These are phyloP conservation scores for Desmophyllum pertusum DNA, from an alignment of 92 coral and sea anemone species.

Conservation along the genomic window DNA sequence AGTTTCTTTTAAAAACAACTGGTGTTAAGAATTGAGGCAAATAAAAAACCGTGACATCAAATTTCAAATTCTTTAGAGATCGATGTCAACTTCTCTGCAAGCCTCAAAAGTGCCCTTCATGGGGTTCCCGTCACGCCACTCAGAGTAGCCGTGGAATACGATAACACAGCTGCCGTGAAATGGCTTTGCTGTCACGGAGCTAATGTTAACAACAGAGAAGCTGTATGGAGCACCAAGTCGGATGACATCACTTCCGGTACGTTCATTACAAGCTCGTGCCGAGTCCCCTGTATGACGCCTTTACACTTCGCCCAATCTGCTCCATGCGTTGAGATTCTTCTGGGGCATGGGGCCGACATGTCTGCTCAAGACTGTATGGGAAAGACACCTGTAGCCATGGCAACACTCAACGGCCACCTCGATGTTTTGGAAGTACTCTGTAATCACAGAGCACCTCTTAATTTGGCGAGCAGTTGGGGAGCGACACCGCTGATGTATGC, in stretches of 20 bases:
- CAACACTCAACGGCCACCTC: constrained; percentile 72
- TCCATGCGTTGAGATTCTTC: constrained; percentile 59
- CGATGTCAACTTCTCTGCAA: constrained; percentile 62
- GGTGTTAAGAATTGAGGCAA: too few relatives aligned
- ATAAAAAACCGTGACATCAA: too few relatives aligned
- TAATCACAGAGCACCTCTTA: constrained; percentile 57
- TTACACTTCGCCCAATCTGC: constrained; percentile 65
- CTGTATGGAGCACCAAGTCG: constrained; percentile 62
- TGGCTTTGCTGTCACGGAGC: constrained; percentile 75
- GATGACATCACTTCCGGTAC: constrained; percentile 65
- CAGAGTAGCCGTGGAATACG: constrained; percentile 77
- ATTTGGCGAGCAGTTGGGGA: constrained; percentile 73
- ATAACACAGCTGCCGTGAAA: constrained; percentile 48
- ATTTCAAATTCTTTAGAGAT: constrained; percentile 16
- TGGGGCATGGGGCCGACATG: constrained; percentile 60
- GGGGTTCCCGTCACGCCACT: constrained; percentile 60
- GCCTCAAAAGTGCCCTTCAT: constrained; percentile 55
- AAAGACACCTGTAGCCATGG: constrained; percentile 82
- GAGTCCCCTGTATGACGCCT: constrained; percentile 71
- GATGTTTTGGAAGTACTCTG: constrained; percentile 68
- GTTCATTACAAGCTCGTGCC: constrained; percentile 64
- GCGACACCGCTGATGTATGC: constrained; percentile 82
- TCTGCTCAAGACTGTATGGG: constrained; percentile 29
- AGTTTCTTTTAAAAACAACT: too few relatives aligned
- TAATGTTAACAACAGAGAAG: constrained; percentile 43